Evolutionary conservation across 2,888 invertebrate genomes (phyloP).

Genomic region (Patella pellucida): DNA sequence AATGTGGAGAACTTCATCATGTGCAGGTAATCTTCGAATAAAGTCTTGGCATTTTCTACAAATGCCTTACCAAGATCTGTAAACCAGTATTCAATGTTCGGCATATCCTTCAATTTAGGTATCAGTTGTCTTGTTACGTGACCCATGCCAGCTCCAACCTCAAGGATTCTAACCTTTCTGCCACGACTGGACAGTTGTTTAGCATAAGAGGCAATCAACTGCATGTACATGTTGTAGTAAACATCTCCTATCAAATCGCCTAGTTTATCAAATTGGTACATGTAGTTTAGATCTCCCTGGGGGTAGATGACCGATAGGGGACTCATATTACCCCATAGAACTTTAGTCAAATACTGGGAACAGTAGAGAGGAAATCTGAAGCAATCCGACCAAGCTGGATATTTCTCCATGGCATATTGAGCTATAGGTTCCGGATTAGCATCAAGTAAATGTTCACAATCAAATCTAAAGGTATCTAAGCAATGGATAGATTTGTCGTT

Average conservation of each 20-base stretch:
- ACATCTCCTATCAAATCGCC: slow-evolving; percentile 2
- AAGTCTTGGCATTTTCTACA: slow-evolving; percentile 4
- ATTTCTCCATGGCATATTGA: background rate
- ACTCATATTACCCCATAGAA: slow-evolving; percentile 1
- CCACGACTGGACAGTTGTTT: background rate
- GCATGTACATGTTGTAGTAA: slow-evolving; percentile 6
- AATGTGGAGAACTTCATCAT: slow-evolving; percentile 7
- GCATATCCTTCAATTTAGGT: background rate
- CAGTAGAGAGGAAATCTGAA: slow-evolving; percentile 3
- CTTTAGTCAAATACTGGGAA: background rate
- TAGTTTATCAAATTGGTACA: slow-evolving; percentile 3
- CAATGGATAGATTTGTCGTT: background rate
- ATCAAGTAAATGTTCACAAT: background rate
- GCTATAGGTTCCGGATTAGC: background rate
- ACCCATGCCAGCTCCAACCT: slow-evolving; percentile 4
- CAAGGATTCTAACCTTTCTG: background rate
- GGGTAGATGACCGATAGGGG: background rate
- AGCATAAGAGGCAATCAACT: background rate
- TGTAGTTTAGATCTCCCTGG: background rate
- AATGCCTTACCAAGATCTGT: slow-evolving; percentile 9
- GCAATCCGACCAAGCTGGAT: background rate
- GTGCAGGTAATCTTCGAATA: slow-evolving; percentile 1
- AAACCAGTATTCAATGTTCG: slow-evolving; percentile 1
- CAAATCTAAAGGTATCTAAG: background rate
- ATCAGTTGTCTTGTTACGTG: slow-evolving; percentile 4